These are phyloP conservation scores for Porphyrio hochstetteri DNA, from an alignment of 2,113 vertebrate genomes.

Conservation along the genomic window DNA sequence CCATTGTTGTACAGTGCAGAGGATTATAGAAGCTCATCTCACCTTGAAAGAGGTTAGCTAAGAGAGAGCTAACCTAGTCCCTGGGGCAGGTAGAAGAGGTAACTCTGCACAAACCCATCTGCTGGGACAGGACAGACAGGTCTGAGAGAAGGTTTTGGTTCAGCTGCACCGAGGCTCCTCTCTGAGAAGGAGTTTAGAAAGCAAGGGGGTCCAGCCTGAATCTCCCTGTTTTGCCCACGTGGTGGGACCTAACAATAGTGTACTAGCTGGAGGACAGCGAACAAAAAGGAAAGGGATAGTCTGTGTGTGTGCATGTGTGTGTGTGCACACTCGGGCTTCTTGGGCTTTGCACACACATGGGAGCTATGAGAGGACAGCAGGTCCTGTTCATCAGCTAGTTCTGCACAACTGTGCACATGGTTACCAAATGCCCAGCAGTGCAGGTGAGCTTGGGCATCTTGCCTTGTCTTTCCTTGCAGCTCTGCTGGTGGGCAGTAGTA, in stretches of 20 bases:
- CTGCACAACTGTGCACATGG: background rate
- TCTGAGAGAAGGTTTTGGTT: no score
- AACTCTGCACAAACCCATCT: no score
- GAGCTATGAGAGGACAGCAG: background rate
- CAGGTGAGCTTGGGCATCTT: background rate
- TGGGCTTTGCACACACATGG: background rate
- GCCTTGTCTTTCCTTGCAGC: background rate
- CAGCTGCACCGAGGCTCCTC: no score
- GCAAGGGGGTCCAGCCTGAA: no score
- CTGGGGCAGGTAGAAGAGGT: no score
- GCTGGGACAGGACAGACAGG: no score
- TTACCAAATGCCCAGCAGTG: background rate
- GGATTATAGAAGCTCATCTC: no score
- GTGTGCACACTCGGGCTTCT: rapidly evolving
- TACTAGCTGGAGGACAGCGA: background rate
- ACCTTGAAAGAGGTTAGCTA: no score
- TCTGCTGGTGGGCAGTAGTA: background rate
- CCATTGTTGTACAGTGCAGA: no score
- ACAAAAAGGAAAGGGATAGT: background rate
- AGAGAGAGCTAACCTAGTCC: no score
- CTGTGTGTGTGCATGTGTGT: background rate
- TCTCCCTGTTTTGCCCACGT: no score
- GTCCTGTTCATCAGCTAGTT: background rate
- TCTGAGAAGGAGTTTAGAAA: no score
- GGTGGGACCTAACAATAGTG: background rate